phyloP scores from a whole-genome alignment of 2,113 vertebrate genomes.

The Rhizomys pruinosus region DNA sequence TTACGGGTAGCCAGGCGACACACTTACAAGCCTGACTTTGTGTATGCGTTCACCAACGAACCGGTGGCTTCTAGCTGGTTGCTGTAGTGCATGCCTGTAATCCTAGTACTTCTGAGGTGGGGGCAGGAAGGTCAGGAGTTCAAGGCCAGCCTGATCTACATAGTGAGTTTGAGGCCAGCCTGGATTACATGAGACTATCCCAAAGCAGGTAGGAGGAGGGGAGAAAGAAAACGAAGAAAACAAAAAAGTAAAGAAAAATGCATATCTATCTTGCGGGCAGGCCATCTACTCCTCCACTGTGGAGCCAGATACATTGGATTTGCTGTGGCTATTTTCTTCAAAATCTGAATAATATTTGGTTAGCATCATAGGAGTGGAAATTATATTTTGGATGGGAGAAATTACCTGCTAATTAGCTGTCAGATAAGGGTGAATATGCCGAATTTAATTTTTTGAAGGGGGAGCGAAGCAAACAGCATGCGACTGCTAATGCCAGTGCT shows the following conservation, averaged over 20 bases:
- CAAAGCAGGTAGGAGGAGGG: too few species aligned
- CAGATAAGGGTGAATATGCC: not conserved
- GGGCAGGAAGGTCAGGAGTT: not conserved
- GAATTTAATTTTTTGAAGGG: constrained; percentile 31
- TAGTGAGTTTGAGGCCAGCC: not conserved
- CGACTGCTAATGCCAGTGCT: not conserved
- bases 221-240: too few species aligned
- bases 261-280: not conserved
- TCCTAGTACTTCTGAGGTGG: not conserved
- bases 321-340: not conserved
- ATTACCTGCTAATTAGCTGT: constrained; percentile 9
- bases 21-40: not conserved
- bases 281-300: not conserved
- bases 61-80: not conserved
- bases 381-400: constrained; percentile 43
- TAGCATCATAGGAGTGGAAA: constrained; percentile 21
- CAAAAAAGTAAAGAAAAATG: not conserved
- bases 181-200: not conserved
- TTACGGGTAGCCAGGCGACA: not conserved
- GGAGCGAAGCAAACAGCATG: not conserved
- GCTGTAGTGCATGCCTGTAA: too few species aligned
- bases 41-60: not conserved
- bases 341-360: constrained; percentile 40
- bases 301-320: not conserved
- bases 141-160: not conserved